Evolutionary conservation across 2,113 vertebrate genomes (phyloP).

Genomic region (Hemiprocne comata): DNA sequence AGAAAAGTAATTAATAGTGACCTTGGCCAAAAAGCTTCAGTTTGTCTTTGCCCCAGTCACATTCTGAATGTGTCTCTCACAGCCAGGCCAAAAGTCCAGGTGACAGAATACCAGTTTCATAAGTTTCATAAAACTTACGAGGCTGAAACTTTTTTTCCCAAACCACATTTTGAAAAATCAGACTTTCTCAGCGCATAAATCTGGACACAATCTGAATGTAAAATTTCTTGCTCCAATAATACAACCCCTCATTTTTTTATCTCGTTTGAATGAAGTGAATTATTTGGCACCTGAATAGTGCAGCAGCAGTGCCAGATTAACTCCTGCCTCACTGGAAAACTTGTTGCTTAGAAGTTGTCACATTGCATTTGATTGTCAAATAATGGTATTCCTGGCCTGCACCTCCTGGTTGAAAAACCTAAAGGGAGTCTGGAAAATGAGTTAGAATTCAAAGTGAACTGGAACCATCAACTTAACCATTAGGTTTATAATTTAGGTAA

Average conservation of each 20-base stretch:
- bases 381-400: background rate
- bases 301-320: conserved; percentile 18
- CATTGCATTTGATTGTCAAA: background rate
- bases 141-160: conserved; percentile 40
- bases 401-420: background rate
- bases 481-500: background rate
- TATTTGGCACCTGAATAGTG: conserved; percentile 19
- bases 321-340: background rate
- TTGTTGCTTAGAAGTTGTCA: background rate
- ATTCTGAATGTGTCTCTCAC: background rate
- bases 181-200: conserved; percentile 64
- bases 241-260: background rate
- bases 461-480: background rate
- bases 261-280: conserved; percentile 40
- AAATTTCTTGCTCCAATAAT: conserved; percentile 44
- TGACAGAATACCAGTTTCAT: conserved; percentile 38
- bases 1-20: background rate
- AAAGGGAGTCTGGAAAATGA: background rate
- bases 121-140: conserved; percentile 13
- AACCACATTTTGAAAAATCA: conserved; percentile 16
- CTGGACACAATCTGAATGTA: conserved; percentile 38
- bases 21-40: background rate
- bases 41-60: conserved; percentile 26
- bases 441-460: background rate
- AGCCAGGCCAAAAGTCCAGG: conserved; percentile 50